phyloP scores from a whole-genome alignment of 2,888 invertebrate genomes.

The Leptopilina myrica region DNA sequence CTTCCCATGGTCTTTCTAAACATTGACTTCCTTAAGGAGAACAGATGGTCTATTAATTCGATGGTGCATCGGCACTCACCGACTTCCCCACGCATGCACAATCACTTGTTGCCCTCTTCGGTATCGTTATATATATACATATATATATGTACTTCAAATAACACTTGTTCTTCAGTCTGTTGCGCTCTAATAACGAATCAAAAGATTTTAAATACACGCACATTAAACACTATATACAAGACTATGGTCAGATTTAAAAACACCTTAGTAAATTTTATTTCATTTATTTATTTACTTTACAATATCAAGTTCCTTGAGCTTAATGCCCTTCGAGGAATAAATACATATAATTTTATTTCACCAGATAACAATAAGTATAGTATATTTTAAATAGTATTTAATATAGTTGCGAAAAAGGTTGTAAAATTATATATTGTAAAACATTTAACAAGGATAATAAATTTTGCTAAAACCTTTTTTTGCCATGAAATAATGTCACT shows the following conservation, averaged over 20 bases:
- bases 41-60: constrained; percentile 76
- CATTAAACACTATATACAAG: not conserved
- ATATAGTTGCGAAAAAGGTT: no score
- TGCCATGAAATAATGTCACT: no score
- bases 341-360: no score
- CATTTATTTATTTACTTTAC: no score
- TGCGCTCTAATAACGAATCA: constrained; percentile 45
- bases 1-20: constrained; percentile 76
- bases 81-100: constrained; percentile 52
- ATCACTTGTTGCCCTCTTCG: constrained; percentile 62
- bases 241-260: constrained; percentile 38
- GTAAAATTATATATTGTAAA: no score
- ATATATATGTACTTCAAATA: not conserved
- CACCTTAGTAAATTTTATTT: no score
- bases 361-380: no score
- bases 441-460: no score
- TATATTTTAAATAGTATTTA: no score
- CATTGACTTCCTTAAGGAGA: constrained; percentile 74
- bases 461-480: no score
- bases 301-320: no score
- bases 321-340: no score
- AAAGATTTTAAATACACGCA: constrained; percentile 30
- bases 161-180: constrained; percentile 22
- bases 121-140: constrained; percentile 60
- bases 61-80: constrained; percentile 44